Conservation (phyloP, 2,113 vertebrate species). For the Pelecanus crispus region DNA sequence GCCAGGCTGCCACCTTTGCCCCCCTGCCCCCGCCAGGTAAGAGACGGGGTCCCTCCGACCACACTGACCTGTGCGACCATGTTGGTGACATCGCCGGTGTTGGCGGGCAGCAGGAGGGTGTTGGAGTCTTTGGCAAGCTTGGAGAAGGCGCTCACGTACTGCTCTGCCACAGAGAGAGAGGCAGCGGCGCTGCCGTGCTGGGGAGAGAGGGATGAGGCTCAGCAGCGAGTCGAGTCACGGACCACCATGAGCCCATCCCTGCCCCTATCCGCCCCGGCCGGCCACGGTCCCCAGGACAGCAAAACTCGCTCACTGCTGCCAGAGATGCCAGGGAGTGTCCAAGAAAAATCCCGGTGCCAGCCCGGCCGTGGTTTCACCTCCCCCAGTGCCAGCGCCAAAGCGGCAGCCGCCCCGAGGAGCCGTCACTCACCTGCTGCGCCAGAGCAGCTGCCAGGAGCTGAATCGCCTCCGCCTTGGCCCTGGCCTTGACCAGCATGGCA, state of each 20-base stretch:
- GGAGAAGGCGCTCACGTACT: constrained; percentile 92
- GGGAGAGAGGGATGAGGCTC: neutral
- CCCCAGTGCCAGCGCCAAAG: neutral
- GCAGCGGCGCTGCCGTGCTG: constrained; percentile 89
- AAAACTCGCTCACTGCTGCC: accelerated
- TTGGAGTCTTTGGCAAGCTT: constrained; percentile 93
- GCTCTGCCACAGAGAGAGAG: constrained; percentile 89
- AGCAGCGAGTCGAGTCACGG: accelerated
- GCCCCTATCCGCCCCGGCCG: accelerated
- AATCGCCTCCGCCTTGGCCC: constrained; percentile 91
- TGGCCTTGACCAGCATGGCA: constrained; percentile 87
- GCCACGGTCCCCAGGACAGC: neutral
- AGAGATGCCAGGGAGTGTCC: neutral
- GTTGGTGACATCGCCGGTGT: constrained; percentile 81
- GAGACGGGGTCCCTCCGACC: accelerated
- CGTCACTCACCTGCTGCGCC: constrained; percentile 75
- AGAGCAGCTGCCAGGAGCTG: constrained; percentile 84
- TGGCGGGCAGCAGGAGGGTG: constrained; percentile 89
- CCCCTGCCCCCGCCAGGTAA: accelerated
- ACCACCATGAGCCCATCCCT: neutral
- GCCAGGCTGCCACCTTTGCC: neutral
- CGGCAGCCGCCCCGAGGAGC: neutral
- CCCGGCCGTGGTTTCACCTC: accelerated
- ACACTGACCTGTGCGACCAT: constrained; percentile 92
- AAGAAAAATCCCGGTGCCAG: neutral